Evolutionary conservation across 2,113 vertebrate genomes (phyloP), one percentile per base, ranked within the genome.

Genomic region (Pardalotus punctatus): DNA sequence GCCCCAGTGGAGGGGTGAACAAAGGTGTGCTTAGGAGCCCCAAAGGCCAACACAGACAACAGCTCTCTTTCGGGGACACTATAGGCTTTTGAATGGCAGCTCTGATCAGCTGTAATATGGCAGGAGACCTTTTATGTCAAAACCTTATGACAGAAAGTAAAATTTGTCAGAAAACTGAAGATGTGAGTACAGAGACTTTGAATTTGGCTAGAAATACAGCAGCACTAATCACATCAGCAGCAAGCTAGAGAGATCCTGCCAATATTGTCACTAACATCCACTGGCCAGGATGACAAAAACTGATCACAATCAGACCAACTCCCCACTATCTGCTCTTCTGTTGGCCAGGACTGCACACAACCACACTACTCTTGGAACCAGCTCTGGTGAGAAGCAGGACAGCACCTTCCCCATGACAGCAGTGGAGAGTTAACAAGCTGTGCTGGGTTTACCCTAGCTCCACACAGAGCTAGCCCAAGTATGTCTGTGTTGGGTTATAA

Each of bases 241-340:
- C 47, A 72, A 66, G 29, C 17, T 53, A 40, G 29, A 51, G 28
- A 17, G 14, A 35, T 23, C 28, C 71, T 77, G 29, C 36, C 43
- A 31, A 3, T 28, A 28, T 13, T 24, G 20, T 56, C 36, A n/a
- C 42, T 43, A n/a, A 12, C 35, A 76, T 7, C 27, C 40, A 18
- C 29, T 24, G 57, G 11, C 28, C 33, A 35, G 12, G 21, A 53
- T 10, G 21, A 27, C 25, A 81, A 19, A 45, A 54, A 35, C 24
- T 15, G 13, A 15, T 22, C 5, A 36, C 36, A 29, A 29, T 57
- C 43, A 81, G 50, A 58, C 10, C 18, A 53, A 5, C 27, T 65
- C 29, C 16, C 5, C 2, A 0, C 20, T 47, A 47, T 9, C 29
- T 5, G 4, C 24, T 5, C 4, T 47, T 65, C 38, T 31, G 3